A percentile compares a stretch with the other conserved stretches of the same genome.
Evolutionary conservation across 1,140 invertebrate genomes (phyloP).

Genomic region (Lepidurus couesii): DNA sequence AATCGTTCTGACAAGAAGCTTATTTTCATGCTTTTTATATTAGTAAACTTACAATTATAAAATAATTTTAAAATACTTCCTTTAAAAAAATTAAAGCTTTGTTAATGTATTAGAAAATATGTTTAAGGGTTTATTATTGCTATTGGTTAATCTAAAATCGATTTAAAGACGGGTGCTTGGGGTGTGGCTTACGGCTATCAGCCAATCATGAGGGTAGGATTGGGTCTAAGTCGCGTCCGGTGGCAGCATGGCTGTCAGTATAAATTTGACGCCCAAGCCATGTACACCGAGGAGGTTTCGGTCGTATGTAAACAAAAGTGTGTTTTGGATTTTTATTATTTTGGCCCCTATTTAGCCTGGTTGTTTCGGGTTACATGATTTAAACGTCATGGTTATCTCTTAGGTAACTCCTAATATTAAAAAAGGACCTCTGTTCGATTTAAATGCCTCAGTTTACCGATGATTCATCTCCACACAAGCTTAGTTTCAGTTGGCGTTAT

Average conservation of each 20-base stretch:
- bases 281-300: neutral
- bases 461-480: neutral
- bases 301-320: neutral
- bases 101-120: neutral
- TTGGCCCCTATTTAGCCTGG: constrained; percentile 2
- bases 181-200: neutral
- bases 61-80: too few species aligned
- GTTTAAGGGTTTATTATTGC: neutral
- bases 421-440: neutral
- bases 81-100: too few species aligned
- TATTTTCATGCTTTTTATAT: too few species aligned
- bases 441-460: neutral
- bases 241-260: constrained; percentile 79
- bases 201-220: constrained; percentile 34
- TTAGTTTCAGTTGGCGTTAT: neutral
- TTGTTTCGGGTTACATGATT: constrained; percentile 7
- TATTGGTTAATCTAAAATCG: neutral
- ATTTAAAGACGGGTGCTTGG: neutral
- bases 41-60: too few species aligned
- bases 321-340: constrained; percentile 9
- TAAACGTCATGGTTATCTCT: neutral
- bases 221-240: constrained; percentile 68
- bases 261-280: constrained; percentile 64
- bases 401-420: neutral
- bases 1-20: too few species aligned